phyloP scores from a whole-genome alignment of 37 sponge, comb jelly and placozoan genomes.

The Dysidea cf. avara region DNA sequence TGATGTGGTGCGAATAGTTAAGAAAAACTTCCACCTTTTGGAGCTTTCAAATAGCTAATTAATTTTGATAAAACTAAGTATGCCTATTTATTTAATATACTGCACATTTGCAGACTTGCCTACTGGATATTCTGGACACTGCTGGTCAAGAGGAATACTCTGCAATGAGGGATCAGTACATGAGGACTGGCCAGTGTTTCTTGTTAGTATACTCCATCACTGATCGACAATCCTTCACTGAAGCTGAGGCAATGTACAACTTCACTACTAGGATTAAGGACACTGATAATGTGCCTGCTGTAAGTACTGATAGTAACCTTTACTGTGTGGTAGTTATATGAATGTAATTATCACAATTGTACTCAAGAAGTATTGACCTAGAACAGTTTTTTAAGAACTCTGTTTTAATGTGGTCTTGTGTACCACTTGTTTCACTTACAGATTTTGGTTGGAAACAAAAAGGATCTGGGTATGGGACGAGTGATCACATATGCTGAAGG shows the following conservation, averaged over 20 bases:
- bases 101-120: slow-evolving; percentile 52
- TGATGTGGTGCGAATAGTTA: too few relatives aligned
- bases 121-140: slow-evolving; percentile 97
- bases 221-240: slow-evolving; percentile 58
- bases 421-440: too few relatives aligned
- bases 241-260: slow-evolving; percentile 71
- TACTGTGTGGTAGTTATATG: too few relatives aligned
- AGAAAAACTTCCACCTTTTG: too few relatives aligned
- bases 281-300: slow-evolving; percentile 62
- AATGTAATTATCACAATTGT: too few relatives aligned
- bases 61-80: too few relatives aligned
- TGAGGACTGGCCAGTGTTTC: slow-evolving; percentile 75
- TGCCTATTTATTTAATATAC: too few relatives aligned
- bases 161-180: slow-evolving; percentile 90
- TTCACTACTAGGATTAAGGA: slow-evolving; percentile 73
- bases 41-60: too few relatives aligned
- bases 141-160: slow-evolving; percentile 99
- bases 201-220: slow-evolving; percentile 89
- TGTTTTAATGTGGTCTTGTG: too few relatives aligned
- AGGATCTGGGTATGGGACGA: slow-evolving; percentile 62
- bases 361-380: too few relatives aligned
- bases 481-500: slow-evolving; percentile 66
- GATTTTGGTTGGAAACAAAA: slow-evolving; percentile 89
- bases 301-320: slow-evolving; percentile 23
- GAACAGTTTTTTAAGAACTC: too few relatives aligned